These are phyloP conservation scores for Micromesistius poutassou DNA, from an alignment of 2,797 vertebrate genomes.

Conservation along the genomic window DNA sequence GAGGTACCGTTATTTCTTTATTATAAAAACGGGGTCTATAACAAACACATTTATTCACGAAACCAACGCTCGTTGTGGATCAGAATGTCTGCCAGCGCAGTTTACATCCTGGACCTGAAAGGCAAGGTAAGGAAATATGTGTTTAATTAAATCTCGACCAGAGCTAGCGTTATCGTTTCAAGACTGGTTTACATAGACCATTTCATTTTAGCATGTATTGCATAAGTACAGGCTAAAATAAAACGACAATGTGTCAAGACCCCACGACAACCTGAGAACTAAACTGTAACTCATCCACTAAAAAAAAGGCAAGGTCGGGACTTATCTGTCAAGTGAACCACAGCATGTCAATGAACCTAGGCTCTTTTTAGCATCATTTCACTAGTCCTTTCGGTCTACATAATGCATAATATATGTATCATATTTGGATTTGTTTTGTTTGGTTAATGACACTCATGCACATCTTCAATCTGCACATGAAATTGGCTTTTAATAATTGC, in stretches of 20 bases:
- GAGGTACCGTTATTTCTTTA: background rate
- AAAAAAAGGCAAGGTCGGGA: background rate
- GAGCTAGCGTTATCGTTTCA: background rate
- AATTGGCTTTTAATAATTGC: too few species aligned
- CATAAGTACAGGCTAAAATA: background rate
- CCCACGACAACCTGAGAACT: background rate
- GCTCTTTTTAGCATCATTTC: too few species aligned
- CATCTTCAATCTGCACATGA: too few species aligned
- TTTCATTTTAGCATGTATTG: background rate
- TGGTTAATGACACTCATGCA: too few species aligned
- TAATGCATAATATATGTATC: too few species aligned
- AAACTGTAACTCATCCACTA: too few species aligned
- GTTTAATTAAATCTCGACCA: background rate
- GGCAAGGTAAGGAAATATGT: constrained; percentile 77
- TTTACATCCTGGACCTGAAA: constrained; percentile 86
- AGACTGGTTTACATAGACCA: background rate
- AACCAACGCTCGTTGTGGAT: background rate
- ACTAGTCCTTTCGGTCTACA: too few species aligned
- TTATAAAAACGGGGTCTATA: background rate
- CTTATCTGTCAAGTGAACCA: background rate
- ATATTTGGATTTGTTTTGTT: too few species aligned
- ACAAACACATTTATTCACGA: background rate
- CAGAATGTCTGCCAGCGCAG: constrained; percentile 82
- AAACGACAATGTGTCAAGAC: background rate
- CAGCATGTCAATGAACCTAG: background rate